Percentiles rank a stretch among this genome's conserved stretches.
These are phyloP conservation scores for Sphaerophoria rueppellii DNA, from an alignment of 2,888 invertebrate genomes.

Conservation along the genomic window DNA sequence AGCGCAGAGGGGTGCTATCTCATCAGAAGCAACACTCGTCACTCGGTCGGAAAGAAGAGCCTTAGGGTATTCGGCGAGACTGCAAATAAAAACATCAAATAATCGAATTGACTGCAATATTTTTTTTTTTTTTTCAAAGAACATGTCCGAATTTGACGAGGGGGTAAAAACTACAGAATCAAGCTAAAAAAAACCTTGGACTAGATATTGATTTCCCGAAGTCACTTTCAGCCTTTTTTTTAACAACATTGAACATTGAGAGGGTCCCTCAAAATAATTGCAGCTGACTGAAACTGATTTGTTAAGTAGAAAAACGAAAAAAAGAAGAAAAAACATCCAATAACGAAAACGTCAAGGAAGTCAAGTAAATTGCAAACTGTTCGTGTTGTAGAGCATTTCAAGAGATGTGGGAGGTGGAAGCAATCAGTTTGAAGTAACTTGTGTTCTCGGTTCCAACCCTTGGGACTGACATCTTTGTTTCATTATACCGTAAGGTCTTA, in stretches of 20 bases:
- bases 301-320: not conserved
- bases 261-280: conserved; percentile 34
- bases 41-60: not conserved
- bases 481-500: conserved; percentile 45
- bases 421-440: conserved; percentile 54
- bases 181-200: not conserved
- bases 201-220: conserved; percentile 60
- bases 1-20: no score
- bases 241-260: conserved; percentile 54
- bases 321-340: conserved; percentile 7
- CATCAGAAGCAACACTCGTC: no score
- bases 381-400: not conserved
- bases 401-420: not conserved
- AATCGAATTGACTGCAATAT: conserved; percentile 4
- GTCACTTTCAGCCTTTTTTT: conserved; percentile 47
- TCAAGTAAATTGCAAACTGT: conserved; percentile 44
- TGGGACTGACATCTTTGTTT: conserved; percentile 53
- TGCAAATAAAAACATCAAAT: not conserved
- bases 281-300: conserved; percentile 25
- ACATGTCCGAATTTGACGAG: not conserved
- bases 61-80: not conserved
- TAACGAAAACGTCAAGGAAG: not conserved
- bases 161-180: not conserved
- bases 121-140: not conserved
- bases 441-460: conserved; percentile 14